phyloP scores from a whole-genome alignment of 1,140 invertebrate species.

The Drosophila melanica region DNA sequence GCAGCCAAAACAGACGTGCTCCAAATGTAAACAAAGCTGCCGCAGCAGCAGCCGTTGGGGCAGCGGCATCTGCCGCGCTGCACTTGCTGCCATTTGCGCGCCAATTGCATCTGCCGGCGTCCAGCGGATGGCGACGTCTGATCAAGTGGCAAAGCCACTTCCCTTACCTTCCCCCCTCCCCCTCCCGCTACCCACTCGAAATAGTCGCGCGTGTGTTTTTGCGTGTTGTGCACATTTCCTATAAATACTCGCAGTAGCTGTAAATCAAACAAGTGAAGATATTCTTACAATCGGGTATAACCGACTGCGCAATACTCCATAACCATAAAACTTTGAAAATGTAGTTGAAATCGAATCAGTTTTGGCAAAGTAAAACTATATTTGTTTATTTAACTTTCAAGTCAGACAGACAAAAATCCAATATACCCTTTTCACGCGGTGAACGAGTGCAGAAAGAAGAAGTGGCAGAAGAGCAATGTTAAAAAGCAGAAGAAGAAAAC shows the following conservation, averaged over 20 bases:
- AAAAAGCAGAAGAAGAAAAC: not conserved
- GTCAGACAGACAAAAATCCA: too few species aligned
- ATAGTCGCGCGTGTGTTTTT: conserved; percentile 18
- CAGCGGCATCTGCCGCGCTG: conserved; percentile 14
- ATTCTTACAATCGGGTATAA: too few species aligned
- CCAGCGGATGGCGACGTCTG: conserved; percentile 31
- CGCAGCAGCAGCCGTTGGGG: conserved; percentile 7
- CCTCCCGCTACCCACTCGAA: not conserved
- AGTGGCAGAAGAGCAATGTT: not conserved
- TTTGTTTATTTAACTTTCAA: too few species aligned
- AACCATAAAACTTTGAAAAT: too few species aligned
- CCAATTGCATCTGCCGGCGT: conserved; percentile 45
- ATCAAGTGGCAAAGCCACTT: conserved; percentile 48
- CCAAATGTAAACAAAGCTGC: conserved; percentile 72
- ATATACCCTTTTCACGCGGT: too few species aligned
- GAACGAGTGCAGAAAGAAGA: conserved; percentile 8
- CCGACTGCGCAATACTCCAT: too few species aligned
- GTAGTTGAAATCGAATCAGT: too few species aligned
- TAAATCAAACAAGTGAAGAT: conserved; percentile 44
- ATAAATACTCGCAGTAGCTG: conserved; percentile 53
- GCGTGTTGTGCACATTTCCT: conserved; percentile 59
- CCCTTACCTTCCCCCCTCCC: conserved; percentile 2
- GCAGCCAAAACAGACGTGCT: conserved; percentile 77
- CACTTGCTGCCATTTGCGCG: conserved; percentile 23
- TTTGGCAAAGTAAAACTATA: too few species aligned